These are phyloP conservation scores for Acinonyx jubatus DNA, from an alignment of 2,113 vertebrate species.

Conservation along the genomic window DNA sequence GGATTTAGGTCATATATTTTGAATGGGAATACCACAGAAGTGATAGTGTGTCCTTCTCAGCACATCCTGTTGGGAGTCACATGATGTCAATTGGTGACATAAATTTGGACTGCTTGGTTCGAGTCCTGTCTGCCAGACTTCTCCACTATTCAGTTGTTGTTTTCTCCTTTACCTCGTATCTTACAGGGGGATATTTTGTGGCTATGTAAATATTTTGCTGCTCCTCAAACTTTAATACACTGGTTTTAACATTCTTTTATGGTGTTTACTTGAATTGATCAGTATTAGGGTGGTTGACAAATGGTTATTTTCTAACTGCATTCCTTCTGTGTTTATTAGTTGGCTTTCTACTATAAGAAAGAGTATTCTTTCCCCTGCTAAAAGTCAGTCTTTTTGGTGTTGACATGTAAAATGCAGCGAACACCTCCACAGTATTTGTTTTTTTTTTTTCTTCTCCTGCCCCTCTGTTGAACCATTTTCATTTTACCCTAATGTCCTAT, in stretches of 20 bases:
- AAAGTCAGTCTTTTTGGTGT: background rate
- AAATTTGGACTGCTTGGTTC: background rate
- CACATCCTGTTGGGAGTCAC: background rate
- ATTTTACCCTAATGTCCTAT: background rate
- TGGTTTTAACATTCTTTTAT: background rate
- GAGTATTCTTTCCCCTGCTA: background rate
- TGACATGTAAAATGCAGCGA: background rate
- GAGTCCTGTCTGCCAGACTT: background rate
- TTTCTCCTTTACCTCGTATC: background rate
- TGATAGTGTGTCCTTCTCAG: background rate
- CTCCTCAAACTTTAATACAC: background rate
- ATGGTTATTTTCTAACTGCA: background rate
- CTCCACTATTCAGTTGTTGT: background rate
- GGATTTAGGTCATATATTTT: background rate
- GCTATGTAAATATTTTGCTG: background rate
- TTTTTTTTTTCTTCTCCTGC: fast-evolving
- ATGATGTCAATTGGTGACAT: background rate
- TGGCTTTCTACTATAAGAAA: background rate
- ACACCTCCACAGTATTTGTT: background rate
- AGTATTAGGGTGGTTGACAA: background rate
- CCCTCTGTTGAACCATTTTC: background rate
- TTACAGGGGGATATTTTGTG: background rate
- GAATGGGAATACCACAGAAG: background rate
- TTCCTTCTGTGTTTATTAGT: background rate
- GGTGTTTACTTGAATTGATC: background rate